A percentile compares a stretch with the other conserved stretches of the same genome.
Conservation (phyloP, 2,113 vertebrate genomes). For the Channa argus region DNA sequence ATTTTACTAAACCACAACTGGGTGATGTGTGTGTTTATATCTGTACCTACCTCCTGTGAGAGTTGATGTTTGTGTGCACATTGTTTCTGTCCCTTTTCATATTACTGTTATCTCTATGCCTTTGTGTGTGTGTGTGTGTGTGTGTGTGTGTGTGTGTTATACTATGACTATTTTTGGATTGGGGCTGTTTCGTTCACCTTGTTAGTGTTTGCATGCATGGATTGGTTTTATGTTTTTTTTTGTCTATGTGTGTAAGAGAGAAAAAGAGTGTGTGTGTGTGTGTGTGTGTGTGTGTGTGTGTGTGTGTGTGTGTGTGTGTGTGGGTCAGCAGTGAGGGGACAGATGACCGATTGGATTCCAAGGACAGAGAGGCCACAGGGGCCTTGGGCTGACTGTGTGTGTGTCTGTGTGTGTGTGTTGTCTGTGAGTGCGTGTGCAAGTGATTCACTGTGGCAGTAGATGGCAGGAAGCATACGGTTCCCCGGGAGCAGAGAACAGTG, state of each 20-base stretch:
- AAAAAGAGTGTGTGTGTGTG: slow-evolving; percentile 17
- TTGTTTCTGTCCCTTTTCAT: slow-evolving; percentile 23
- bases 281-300: slow-evolving; percentile 39
- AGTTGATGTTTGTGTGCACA: slow-evolving; percentile 21
- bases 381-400: slow-evolving; percentile 27
- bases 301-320: slow-evolving; percentile 35
- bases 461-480: slow-evolving; percentile 75
- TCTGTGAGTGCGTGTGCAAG: slow-evolving; percentile 38
- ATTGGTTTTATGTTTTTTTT: slow-evolving; percentile 23
- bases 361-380: slow-evolving; percentile 62
- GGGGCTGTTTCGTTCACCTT: slow-evolving; percentile 34
- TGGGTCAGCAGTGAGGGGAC: slow-evolving; percentile 59
- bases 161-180: slow-evolving; percentile 43
- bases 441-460: slow-evolving; percentile 72
- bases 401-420: neutral
- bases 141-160: slow-evolving; percentile 30
- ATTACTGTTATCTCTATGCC: slow-evolving; percentile 20
- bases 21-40: neutral
- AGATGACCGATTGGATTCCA: slow-evolving; percentile 75
- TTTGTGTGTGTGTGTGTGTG: slow-evolving; percentile 25
- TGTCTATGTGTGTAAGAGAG: slow-evolving; percentile 8
- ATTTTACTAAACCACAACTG: neutral
- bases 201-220: slow-evolving; percentile 20
- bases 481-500: slow-evolving; percentile 61
- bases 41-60: neutral